These are phyloP conservation scores for Myotis planiceps DNA, from an alignment of 2,797 vertebrate species.

Conservation along the genomic window DNA sequence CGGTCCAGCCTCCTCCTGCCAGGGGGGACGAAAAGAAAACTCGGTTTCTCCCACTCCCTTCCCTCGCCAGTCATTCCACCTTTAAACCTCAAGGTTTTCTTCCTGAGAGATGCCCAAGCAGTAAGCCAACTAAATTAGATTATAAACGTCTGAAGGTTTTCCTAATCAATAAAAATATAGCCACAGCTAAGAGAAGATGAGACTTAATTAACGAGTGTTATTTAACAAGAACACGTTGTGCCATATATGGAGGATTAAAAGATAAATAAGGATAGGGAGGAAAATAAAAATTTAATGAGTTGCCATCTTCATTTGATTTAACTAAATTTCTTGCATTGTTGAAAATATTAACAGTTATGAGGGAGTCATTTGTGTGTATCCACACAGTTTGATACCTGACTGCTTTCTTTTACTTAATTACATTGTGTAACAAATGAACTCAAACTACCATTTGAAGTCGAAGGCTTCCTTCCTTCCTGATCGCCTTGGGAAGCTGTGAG, in stretches of 20 bases:
- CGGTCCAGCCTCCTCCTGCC: background rate
- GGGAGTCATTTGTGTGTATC: constrained; percentile 53
- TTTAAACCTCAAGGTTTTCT: constrained; percentile 62
- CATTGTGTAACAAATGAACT: constrained; percentile 43
- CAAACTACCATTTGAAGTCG: constrained; percentile 43
- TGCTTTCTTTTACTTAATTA: constrained; percentile 35
- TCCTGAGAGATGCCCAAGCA: constrained; percentile 59
- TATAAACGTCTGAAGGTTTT: constrained; percentile 79
- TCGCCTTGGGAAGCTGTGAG: background rate
- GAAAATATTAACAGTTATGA: constrained; percentile 73
- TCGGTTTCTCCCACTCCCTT: background rate
- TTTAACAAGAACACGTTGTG: constrained; percentile 80
- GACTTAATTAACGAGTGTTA: constrained; percentile 78
- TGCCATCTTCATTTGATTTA: constrained; percentile 71
- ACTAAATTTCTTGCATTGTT: constrained; percentile 54
- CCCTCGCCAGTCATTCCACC: constrained; percentile 55
- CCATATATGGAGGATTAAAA: constrained; percentile 73
- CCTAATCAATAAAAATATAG: constrained; percentile 80
- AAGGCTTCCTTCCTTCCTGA: background rate
- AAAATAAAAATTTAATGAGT: constrained; percentile 81
- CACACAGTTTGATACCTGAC: constrained; percentile 48
- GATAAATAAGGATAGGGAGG: constrained; percentile 76
- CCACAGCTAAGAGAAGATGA: constrained; percentile 69
- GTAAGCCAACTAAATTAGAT: constrained; percentile 77
- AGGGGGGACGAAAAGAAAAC: constrained; percentile 10